Evolutionary conservation across 2,888 invertebrate genomes (phyloP), one percentile per base, ranked within the genome.

Genomic region (Acrobasis consociella): DNA sequence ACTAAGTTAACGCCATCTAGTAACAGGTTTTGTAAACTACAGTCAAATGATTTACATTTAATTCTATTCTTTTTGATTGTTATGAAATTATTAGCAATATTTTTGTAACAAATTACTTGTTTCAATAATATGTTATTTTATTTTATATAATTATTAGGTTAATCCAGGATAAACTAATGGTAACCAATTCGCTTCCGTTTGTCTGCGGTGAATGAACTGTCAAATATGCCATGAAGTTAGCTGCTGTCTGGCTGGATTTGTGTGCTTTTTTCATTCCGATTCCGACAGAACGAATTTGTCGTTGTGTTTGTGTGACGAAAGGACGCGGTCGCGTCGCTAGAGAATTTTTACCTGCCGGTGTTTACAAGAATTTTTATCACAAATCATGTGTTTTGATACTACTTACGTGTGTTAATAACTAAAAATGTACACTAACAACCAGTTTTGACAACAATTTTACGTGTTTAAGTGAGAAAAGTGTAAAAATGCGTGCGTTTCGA

Each of bases 171-270:
- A 42, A 11, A 42, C 42, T 11, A 52, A 17, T 52, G 42, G 56
- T 16, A 42, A 13, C 13, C 5, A 56, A 17, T 17, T 39, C n/a
- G 16, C 39, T 81, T 80, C 67, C 15, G 74, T 81, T 79, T 81
- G 73, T 42, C 68, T 65, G 51, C 64, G 73, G 79, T 85, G 84
- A 90, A 89, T 86, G 90, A 90, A 88, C 88, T 88, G 86, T 86
- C 88, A 88, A 88, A 84, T 84, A 82, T 77, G 74, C 68, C 74
- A 73, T 86, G 91, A 91, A 89, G 87, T 83, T 89, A 86, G 87
- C 78, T 61, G 74, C 82, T 80, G 90, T 88, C 90, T 89, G 84
- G 83, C 58, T 58, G 67, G 53, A 66, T 68, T 67, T 73, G 83
- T 75, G 81, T 81, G 77, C 66, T 72, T 77, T 70, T 74, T 67